These are phyloP conservation scores for Kryptolebias marmoratus DNA, from an alignment of 2,113 vertebrate species.

Conservation along the genomic window DNA sequence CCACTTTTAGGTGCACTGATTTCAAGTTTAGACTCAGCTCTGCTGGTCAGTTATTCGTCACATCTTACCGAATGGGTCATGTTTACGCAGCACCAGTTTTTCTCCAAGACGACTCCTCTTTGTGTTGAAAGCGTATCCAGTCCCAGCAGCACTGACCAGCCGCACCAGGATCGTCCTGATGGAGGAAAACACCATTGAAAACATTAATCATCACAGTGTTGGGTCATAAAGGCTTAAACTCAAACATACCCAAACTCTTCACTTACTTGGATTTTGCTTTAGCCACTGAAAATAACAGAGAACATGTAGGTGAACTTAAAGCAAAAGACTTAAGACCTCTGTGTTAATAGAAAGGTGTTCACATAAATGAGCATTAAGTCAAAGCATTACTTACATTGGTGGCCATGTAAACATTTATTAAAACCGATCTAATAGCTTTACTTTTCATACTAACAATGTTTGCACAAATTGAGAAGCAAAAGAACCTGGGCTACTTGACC, in stretches of 20 bases:
- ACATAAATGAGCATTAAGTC: too few relatives aligned
- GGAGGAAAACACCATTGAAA: not conserved
- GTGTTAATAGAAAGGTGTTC: too few relatives aligned
- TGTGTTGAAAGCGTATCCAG: slow-evolving; percentile 87
- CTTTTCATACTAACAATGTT: too few relatives aligned
- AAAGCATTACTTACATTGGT: too few relatives aligned
- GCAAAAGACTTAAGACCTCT: too few relatives aligned
- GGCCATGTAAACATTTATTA: too few relatives aligned
- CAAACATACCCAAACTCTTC: not conserved
- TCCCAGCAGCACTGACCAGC: slow-evolving; percentile 93
- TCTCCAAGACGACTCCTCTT: slow-evolving; percentile 88
- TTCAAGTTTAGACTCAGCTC: too few relatives aligned
- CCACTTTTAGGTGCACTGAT: too few relatives aligned
- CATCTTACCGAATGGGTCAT: slow-evolving; percentile 91
- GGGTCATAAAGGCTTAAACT: not conserved
- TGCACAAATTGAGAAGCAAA: not conserved
- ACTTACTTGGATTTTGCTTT: slow-evolving; percentile 86
- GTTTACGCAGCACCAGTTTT: slow-evolving; percentile 89
- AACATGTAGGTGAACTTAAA: not conserved
- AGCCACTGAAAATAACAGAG: slow-evolving; percentile 70
- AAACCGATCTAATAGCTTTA: too few relatives aligned
- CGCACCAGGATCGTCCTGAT: slow-evolving; percentile 89
- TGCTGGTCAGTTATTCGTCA: too few relatives aligned
- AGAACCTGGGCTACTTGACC: not conserved
- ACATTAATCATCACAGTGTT: not conserved